Base-by-base conservation (phyloP, 2,113 vertebrate genomes). In the Poecilia latipinna region DNA sequence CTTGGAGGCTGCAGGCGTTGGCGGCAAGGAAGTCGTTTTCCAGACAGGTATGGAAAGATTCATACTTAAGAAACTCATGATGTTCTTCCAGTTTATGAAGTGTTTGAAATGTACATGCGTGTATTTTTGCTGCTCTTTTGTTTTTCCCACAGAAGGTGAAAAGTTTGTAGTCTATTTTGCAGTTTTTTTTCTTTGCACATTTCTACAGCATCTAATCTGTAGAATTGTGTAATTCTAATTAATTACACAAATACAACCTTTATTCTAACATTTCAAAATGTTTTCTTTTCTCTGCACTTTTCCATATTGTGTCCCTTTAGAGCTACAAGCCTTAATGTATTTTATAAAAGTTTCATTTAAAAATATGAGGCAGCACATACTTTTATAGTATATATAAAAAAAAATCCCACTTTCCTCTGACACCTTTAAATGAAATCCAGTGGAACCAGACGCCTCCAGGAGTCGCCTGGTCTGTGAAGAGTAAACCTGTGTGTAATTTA, bases 21-120 rank as follows among this genome's bases (percentile, higher is more conserved):
- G 97, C 69, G 98, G 98, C 86, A 99, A 98, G 82, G 98, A 99
- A 89, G 96, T 99, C 72, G 97, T 99, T 81, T 99, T 99, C 89
- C 98, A 99, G 90, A 99, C 97, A 94, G 98, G 98, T 99, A 94
- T 42, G n/a, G 19, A 17, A 35, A 6, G 4, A 12, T 37, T 31
- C 12, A n/a, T 62, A n/a, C 70, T 28, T 71, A 31, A 51, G 24
- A 39, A 76, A 31, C 10, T 60, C 5, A 19, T 17, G 4, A 61
- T 66, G 75, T 61, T 65, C 26, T 17, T 12, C 72, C 33, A 42
- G 6, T 54, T 37, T 64, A 15, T 22, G 12, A 7, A 8, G 15
- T 32, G 51, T n/a, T 57, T 2, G 3, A 24, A n/a, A 11, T n/a
- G 2, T 3, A n/a, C 51, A 57, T 22, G 22, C 10, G n/a, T 57